These are phyloP conservation scores for Himalopsyche anomala DNA, from an alignment of 2,888 invertebrate species.

Conservation along the genomic window DNA sequence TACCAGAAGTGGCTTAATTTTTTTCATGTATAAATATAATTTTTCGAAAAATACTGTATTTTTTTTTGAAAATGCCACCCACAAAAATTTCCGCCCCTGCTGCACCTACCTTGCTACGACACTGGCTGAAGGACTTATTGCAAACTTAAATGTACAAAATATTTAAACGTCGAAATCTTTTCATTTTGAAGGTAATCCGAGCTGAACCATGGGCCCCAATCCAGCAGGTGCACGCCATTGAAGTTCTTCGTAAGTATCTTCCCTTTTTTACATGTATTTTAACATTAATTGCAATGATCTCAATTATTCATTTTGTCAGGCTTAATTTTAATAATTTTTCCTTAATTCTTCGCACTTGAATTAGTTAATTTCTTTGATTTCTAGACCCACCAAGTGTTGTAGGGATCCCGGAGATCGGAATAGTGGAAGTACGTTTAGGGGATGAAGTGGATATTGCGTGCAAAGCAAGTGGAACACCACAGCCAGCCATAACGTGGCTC, in stretches of 20 bases:
- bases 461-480: conserved; percentile 83
- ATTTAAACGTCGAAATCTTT: too few species aligned
- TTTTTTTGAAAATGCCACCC: too few species aligned
- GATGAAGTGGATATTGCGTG: conserved; percentile 87
- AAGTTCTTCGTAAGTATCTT: conserved; percentile 84
- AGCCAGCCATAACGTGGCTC: conserved; percentile 85
- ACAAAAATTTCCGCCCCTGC: too few species aligned
- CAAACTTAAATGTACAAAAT: too few species aligned
- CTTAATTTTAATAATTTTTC: not conserved
- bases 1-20: too few species aligned
- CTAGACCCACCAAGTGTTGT: conserved; percentile 83
- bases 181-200: conserved; percentile 73
- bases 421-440: conserved; percentile 84
- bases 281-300: not conserved
- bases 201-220: conserved; percentile 82
- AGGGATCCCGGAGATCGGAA: conserved; percentile 82
- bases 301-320: not conserved
- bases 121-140: too few species aligned
- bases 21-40: too few species aligned
- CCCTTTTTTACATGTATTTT: not conserved
- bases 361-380: conserved; percentile 54
- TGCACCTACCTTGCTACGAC: too few species aligned
- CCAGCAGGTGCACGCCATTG: conserved; percentile 85
- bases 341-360: not conserved
- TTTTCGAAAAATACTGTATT: too few species aligned